phyloP scores from a whole-genome alignment of 2,888 invertebrate genomes.

The Tridacna gigas region DNA sequence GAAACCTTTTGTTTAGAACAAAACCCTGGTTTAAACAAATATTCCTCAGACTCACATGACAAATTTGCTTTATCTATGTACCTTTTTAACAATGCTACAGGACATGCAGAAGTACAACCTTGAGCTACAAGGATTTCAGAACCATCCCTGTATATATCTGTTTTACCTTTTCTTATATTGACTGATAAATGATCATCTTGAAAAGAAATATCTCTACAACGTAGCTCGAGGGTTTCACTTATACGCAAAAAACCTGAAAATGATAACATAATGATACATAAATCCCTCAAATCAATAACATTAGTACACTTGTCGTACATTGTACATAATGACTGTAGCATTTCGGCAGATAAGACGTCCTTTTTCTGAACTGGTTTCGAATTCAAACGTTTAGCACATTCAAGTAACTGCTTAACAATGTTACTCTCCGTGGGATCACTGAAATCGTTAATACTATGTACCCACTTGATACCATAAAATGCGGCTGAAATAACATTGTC shows the following conservation, averaged over 20 bases:
- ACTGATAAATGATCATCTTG: slow-evolving; percentile 10
- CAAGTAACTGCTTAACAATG: slow-evolving; percentile 25
- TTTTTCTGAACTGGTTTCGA: slow-evolving; percentile 27
- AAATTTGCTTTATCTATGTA: slow-evolving; percentile 20
- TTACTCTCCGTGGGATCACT: slow-evolving; percentile 30
- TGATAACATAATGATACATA: slow-evolving; percentile 27
- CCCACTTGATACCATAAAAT: slow-evolving; percentile 40
- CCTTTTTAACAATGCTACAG: slow-evolving; percentile 23
- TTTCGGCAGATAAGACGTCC: slow-evolving; percentile 19
- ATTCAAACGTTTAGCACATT: slow-evolving; percentile 25
- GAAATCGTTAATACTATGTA: slow-evolving; percentile 36
- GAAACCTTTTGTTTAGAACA: slow-evolving; percentile 15
- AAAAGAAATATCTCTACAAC: slow-evolving; percentile 31
- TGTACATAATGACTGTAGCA: slow-evolving; percentile 14
- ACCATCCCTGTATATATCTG: slow-evolving; percentile 36
- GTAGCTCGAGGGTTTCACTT: slow-evolving; percentile 11
- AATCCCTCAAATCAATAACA: slow-evolving; percentile 30
- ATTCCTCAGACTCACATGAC: not conserved
- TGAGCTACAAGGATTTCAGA: slow-evolving; percentile 34
- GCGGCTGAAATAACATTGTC: slow-evolving; percentile 13
- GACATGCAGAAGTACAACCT: slow-evolving; percentile 36
- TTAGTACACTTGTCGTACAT: slow-evolving; percentile 3
- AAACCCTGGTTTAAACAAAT: slow-evolving; percentile 36
- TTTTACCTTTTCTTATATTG: slow-evolving; percentile 33
- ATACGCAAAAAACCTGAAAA: slow-evolving; percentile 35